These are phyloP conservation scores for Eulemur albifrons DNA, from an alignment of 2,797 vertebrate genomes.

Conservation along the genomic window DNA sequence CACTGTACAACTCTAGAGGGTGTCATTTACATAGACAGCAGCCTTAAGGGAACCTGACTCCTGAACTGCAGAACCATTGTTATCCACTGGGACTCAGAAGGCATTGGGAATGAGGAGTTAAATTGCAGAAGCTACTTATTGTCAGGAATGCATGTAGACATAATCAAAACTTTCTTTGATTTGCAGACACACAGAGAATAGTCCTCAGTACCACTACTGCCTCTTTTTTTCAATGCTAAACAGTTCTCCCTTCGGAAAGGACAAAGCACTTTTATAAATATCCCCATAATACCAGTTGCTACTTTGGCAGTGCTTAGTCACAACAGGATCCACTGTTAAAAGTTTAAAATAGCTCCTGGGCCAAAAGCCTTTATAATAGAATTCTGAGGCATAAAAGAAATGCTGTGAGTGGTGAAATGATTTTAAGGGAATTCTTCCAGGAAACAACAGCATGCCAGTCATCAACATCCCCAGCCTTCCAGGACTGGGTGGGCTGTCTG, in stretches of 20 bases:
- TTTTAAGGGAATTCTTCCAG: not conserved
- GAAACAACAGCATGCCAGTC: not conserved
- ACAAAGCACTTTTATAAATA: slow-evolving; percentile 45
- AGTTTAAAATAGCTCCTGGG: slow-evolving; percentile 53
- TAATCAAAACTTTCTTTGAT: not conserved
- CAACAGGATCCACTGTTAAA: not conserved
- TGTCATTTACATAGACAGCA: not conserved
- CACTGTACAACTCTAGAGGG: not conserved
- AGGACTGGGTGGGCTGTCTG: not conserved
- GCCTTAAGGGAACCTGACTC: not conserved
- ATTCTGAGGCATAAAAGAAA: slow-evolving; percentile 18
- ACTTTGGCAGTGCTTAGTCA: slow-evolving; percentile 41
- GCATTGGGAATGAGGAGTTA: not conserved
- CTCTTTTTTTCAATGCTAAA: not conserved
- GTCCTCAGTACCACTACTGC: not conserved
- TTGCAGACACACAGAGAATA: not conserved
- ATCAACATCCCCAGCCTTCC: not conserved
- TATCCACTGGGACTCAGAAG: not conserved
- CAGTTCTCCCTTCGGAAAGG: slow-evolving; percentile 22
- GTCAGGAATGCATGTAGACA: not conserved
- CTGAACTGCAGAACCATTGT: not conserved
- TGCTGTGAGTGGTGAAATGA: not conserved
- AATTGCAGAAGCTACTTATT: not conserved
- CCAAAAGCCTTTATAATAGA: not conserved
- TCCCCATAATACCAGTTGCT: slow-evolving; percentile 20